phyloP scores from a whole-genome alignment of 2,113 vertebrate genomes.

The Mus musculus region GRCm39 chr8:49310001-49310500 shows the following conservation, averaged over 20 bases:
- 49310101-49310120: slow-evolving; percentile 17
- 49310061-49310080: slow-evolving; percentile 52
- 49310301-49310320: not conserved
- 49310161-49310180: slow-evolving; percentile 41
- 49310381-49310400: slow-evolving; percentile 15
- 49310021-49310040: slow-evolving; percentile 57
- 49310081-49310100: not conserved
- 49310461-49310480: slow-evolving; percentile 45
- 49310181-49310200: not conserved
- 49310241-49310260: not conserved
- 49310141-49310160: not conserved
- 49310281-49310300: not conserved
- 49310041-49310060: slow-evolving; percentile 60
- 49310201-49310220: not conserved
- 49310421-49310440: slow-evolving; percentile 13
- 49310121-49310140: not conserved
- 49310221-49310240: slow-evolving; percentile 6
- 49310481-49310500: slow-evolving; percentile 29
- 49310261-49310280: not conserved
- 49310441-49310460: not conserved
- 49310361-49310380: not conserved
- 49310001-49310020: slow-evolving; percentile 68
- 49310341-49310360: not conserved
- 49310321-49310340: not conserved
- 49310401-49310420: not conserved